Conservation (phyloP, 92 coral and sea anemone species). For the Porites lobata region DNA sequence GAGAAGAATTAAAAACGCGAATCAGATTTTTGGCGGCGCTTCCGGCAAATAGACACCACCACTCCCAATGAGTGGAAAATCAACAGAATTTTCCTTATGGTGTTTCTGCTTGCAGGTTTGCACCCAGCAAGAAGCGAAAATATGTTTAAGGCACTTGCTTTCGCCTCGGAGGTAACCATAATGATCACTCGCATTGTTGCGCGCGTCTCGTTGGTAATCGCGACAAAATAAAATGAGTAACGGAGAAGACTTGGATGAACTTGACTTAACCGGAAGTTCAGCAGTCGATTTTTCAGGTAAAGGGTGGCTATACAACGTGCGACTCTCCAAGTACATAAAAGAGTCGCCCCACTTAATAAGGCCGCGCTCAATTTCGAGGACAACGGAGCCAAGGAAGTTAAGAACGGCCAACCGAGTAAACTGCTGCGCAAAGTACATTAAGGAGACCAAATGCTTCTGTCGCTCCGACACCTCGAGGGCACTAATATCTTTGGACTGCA, state of each 20-base stretch:
- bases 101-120: neutral
- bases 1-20: no score
- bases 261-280: no score
- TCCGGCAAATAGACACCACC: neutral
- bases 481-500: no score
- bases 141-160: neutral
- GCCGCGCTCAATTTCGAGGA: neutral
- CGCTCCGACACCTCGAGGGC: neutral
- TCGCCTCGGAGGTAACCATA: neutral
- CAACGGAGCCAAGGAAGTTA: neutral
- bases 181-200: neutral
- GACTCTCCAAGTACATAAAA: neutral
- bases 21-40: neutral
- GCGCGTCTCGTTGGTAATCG: no score
- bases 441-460: no score
- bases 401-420: neutral
- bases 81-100: neutral
- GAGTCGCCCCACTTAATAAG: neutral
- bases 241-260: no score
- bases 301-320: neutral
- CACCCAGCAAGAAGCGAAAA: slow-evolving; percentile 1
- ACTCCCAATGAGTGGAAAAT: no score
- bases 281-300: no score
- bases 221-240: no score
- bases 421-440: neutral